phyloP scores from a whole-genome alignment of 2,888 invertebrate species.

The Apomyelois bistriatella region DNA sequence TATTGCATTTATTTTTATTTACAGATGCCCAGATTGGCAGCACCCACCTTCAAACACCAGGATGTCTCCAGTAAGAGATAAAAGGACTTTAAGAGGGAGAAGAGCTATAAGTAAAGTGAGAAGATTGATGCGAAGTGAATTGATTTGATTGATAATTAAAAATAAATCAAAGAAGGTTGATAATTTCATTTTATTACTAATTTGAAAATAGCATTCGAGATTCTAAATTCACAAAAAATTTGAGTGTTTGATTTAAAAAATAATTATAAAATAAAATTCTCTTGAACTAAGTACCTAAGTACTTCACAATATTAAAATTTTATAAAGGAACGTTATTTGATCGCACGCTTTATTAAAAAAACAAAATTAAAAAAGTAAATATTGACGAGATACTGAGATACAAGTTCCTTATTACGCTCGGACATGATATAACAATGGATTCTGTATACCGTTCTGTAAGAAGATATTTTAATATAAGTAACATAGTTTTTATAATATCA shows the following conservation, averaged over 20 bases:
- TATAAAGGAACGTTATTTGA: neutral
- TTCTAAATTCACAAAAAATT: too few species aligned
- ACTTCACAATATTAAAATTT: neutral
- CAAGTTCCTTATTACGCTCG: neutral
- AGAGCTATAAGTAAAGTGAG: constrained; percentile 21
- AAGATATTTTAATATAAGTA: too few species aligned
- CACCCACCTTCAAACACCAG: constrained; percentile 40
- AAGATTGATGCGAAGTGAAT: neutral
- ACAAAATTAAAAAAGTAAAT: neutral
- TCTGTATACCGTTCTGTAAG: neutral
- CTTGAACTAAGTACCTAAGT: too few species aligned
- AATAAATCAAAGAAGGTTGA: too few species aligned
- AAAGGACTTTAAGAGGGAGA: constrained; percentile 37
- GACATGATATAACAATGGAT: neutral
- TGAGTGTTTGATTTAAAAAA: too few species aligned
- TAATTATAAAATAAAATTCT: too few species aligned
- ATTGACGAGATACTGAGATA: neutral
- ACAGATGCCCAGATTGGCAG: constrained; percentile 67
- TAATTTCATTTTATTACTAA: too few species aligned
- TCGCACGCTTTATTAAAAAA: neutral
- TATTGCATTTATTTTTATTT: constrained; percentile 15
- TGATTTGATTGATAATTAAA: neutral
- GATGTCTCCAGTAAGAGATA: constrained; percentile 52
- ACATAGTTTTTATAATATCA: too few species aligned
- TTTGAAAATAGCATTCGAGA: too few species aligned